These are phyloP conservation scores for Muraenolepis orangiensis DNA, from an alignment of 2,797 vertebrate species.

Conservation along the genomic window DNA sequence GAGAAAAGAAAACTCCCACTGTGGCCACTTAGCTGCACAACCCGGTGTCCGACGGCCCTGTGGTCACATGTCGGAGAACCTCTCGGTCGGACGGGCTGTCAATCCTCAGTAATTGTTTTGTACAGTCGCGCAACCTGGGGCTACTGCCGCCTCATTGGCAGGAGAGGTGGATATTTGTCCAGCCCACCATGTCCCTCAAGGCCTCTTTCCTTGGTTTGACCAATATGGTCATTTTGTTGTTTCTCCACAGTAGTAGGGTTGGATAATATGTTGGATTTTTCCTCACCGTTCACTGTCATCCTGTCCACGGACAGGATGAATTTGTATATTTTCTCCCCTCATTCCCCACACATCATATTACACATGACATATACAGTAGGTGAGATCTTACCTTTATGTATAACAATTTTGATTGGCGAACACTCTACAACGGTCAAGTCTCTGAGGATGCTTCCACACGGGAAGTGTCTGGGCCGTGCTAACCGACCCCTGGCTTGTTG, in stretches of 20 bases:
- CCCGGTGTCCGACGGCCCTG: not conserved
- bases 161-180: constrained; percentile 13
- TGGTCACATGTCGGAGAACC: not conserved
- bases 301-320: no score
- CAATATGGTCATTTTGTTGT: not conserved
- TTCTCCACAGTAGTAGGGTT: not conserved
- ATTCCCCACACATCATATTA: no score
- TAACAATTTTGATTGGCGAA: no score
- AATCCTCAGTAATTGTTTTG: constrained; percentile 27
- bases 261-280: no score
- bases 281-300: no score
- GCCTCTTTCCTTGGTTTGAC: constrained; percentile 17
- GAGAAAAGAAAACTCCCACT: not conserved
- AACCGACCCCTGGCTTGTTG: no score
- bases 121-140: constrained; percentile 46
- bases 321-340: no score
- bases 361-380: no score
- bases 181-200: constrained; percentile 27
- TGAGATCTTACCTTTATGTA: no score
- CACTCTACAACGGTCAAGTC: no score
- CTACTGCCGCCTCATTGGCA: constrained; percentile 34
- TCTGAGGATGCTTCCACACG: no score
- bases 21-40: not conserved
- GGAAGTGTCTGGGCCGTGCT: no score
- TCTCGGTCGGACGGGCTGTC: constrained; percentile 40